phyloP scores from a whole-genome alignment of 2,113 vertebrate species.

The Sula dactylatra region DNA sequence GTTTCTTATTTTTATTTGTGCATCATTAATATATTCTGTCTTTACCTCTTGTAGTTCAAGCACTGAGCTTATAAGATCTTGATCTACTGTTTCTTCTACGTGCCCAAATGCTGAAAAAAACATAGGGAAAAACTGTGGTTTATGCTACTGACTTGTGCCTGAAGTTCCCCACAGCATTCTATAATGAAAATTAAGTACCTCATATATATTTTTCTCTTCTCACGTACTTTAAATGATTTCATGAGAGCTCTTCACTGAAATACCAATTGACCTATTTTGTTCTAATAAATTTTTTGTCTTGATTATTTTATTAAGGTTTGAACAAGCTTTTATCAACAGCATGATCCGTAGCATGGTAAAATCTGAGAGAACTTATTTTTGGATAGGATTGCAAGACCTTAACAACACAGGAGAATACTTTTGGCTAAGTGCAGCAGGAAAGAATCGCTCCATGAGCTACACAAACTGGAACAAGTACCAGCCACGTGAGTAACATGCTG shows the following conservation, averaged over 20 bases:
- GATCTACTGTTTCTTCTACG: not conserved
- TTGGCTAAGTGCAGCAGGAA: conserved; percentile 75
- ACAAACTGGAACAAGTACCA: conserved; percentile 90
- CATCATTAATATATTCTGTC: not conserved
- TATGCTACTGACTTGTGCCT: not conserved
- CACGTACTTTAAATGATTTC: not conserved
- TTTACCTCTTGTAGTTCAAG: not conserved
- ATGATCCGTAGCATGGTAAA: conserved; percentile 77
- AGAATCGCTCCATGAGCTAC: conserved; percentile 68
- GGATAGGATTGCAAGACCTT: conserved; percentile 85
- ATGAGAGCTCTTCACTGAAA: not conserved
- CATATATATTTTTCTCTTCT: not conserved
- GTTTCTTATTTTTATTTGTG: not conserved
- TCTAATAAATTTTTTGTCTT: conserved; percentile 36
- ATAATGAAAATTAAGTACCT: not conserved
- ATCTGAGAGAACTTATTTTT: conserved; percentile 79
- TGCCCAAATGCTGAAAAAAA: not conserved
- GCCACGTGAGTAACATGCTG: conserved; percentile 79
- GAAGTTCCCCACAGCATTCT: not conserved
- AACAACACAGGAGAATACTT: conserved; percentile 81
- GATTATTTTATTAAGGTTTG: conserved; percentile 82
- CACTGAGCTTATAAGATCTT: not conserved
- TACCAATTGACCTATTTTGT: not conserved
- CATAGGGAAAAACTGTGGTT: not conserved
- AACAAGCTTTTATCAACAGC: conserved; percentile 91